phyloP scores from a whole-genome alignment of 2,888 invertebrate species.

The Megaustenia siamemsis region DNA sequence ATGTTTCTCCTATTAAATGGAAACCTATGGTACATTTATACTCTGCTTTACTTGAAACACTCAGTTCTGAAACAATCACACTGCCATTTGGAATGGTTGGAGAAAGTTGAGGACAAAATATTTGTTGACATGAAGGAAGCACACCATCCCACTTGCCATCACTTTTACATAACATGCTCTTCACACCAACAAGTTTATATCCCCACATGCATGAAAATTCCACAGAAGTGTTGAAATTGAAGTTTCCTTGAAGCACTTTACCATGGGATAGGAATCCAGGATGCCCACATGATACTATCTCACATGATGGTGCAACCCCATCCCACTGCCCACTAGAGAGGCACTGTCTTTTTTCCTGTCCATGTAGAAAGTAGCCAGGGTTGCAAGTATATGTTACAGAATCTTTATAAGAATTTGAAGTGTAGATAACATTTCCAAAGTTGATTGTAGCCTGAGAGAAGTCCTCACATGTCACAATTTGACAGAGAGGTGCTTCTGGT shows the following conservation, averaged over 20 bases:
- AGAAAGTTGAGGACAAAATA: constrained; percentile 66
- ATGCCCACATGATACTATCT: constrained; percentile 63
- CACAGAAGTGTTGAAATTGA: constrained; percentile 48
- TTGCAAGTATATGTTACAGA: constrained; percentile 74
- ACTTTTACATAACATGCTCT: constrained; percentile 66
- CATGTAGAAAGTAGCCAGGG: constrained; percentile 66
- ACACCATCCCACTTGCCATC: constrained; percentile 72
- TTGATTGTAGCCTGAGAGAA: constrained; percentile 58
- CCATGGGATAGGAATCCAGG: constrained; percentile 52
- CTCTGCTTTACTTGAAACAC: constrained; percentile 56
- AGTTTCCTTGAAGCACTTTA: constrained; percentile 42
- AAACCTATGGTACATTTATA: constrained; percentile 94
- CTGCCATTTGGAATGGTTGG: constrained; percentile 61
- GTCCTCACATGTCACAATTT: constrained; percentile 64
- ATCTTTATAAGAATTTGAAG: constrained; percentile 64
- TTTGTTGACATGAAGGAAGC: constrained; percentile 70
- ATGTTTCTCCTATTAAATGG: constrained; percentile 91
- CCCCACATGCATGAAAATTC: constrained; percentile 55
- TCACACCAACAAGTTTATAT: constrained; percentile 62
- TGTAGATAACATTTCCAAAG: constrained; percentile 63
- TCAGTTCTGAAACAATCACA: constrained; percentile 57
- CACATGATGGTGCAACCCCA: constrained; percentile 71
- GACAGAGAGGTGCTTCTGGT: constrained; percentile 68
- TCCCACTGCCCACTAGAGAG: constrained; percentile 77
- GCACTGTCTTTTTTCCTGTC: constrained; percentile 84